A percentile compares a stretch with the other conserved stretches of the same genome.
Evolutionary conservation across 2,797 vertebrate genomes (phyloP).

Genomic region (Lateolabrax maculatus): DNA sequence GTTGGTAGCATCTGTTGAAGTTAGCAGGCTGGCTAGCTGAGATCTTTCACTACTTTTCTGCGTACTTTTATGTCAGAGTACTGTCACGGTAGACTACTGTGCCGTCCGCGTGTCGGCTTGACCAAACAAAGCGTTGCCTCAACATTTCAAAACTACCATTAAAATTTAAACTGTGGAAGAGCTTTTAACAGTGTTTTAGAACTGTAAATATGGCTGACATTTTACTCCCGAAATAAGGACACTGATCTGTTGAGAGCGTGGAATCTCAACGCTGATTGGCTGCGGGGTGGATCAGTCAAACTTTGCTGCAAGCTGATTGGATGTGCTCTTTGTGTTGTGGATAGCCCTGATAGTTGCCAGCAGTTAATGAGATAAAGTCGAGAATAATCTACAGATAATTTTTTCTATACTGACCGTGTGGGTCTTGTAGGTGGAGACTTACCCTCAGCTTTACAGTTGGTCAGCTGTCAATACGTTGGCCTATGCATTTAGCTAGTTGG

Average conservation of each 20-base stretch:
- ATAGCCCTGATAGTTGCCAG: slow-evolving; percentile 46
- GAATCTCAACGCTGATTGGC: slow-evolving; percentile 76
- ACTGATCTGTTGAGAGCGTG: slow-evolving; percentile 67
- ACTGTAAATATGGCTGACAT: slow-evolving; percentile 90
- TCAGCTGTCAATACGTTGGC: background rate
- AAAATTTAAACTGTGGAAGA: background rate
- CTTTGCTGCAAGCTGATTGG: slow-evolving; percentile 75
- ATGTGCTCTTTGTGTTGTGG: slow-evolving; percentile 42
- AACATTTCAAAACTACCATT: background rate
- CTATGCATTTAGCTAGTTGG: background rate
- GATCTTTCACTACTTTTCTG: slow-evolving; percentile 32
- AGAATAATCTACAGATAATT: slow-evolving; percentile 52
- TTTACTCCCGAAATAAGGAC: slow-evolving; percentile 83
- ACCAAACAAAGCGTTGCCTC: background rate
- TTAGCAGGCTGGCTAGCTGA: slow-evolving; percentile 68
- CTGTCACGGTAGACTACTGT: background rate
- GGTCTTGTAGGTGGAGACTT: background rate
- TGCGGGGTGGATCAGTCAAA: slow-evolving; percentile 48
- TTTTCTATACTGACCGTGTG: background rate
- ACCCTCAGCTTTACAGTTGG: background rate
- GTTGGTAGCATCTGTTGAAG: slow-evolving; percentile 58
- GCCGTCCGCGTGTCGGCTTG: background rate
- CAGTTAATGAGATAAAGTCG: slow-evolving; percentile 64
- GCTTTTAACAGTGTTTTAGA: slow-evolving; percentile 65
- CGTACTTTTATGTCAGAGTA: slow-evolving; percentile 21